Base-by-base conservation (phyloP, 1,140 invertebrate genomes). In the Drosophila auraria region DNA sequence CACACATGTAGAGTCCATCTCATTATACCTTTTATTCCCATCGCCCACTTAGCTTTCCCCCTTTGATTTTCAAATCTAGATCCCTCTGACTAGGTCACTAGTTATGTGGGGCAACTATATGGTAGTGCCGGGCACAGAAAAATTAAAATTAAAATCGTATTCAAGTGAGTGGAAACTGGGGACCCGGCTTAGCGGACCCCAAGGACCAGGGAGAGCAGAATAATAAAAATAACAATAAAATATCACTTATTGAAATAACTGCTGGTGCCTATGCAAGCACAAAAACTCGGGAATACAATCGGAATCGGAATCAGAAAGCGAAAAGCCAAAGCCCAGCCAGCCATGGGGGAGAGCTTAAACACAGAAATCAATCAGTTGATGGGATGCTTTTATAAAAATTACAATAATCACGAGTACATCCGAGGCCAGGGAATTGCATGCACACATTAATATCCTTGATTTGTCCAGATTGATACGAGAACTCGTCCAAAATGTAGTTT, bases 321-420 rank as follows among this genome's bases (percentile, higher is more conserved):
- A 61, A 20, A 40, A 27, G 9, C n/a, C 14, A 54, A 72, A 77
- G 50, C 9, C 58, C 68, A 59, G 58, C 64, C 73, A 56, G 17
- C 3, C 27, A 3, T 27, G 33, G 63, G 61, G 25, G 40, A 36
- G 33, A 49, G 61, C 27, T 64, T 36, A 30, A 70, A 57, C 64
- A 63, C 64, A 50, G 56, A 70, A 80, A 79, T 79, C 84, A 87
- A 87, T 87, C 84, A 81, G 81, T 70, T 87, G 86, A 87, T 87
- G 81, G 78, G 75, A 84, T 75, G 81, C 84, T 87, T 87, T 87
- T 75, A 89, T 53, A 83, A 78, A 81, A 58, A 89, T 78, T 84
- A 78, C 51, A 81, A 81, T 83, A 87, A 82, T 71, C 51, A 73
- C 36, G 23, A 71, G 44, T 58, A 61, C 50, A 38, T 20, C 14